Conservation (phyloP, 1,140 invertebrate genomes). For the Orchestia grillus region DNA sequence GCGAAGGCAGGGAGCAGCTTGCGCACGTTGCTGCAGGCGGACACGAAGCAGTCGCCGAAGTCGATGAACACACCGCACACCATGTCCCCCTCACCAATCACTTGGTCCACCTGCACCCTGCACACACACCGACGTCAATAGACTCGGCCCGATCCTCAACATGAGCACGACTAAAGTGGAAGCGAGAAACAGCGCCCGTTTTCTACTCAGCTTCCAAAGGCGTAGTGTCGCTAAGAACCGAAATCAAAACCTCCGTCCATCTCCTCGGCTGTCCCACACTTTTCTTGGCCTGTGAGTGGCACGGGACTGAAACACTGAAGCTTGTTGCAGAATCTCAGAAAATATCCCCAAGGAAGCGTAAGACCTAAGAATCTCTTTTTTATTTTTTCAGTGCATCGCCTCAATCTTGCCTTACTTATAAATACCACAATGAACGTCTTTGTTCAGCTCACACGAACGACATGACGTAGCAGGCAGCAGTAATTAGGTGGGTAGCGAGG, state of each 20-base stretch:
- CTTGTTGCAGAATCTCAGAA: neutral
- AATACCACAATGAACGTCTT: too few relatives aligned
- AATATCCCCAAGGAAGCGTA: neutral
- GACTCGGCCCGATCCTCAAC: neutral
- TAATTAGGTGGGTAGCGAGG: too few relatives aligned
- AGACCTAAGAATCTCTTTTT: neutral
- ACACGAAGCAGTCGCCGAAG: conserved; percentile 56
- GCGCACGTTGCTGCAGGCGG: neutral
- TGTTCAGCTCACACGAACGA: too few relatives aligned
- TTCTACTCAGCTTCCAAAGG: neutral
- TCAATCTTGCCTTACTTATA: too few relatives aligned
- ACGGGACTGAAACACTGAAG: neutral
- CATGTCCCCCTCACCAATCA: neutral
- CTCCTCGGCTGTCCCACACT: neutral
- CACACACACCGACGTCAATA: neutral
- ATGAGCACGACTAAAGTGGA: neutral
- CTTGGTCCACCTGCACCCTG: conserved; percentile 1
- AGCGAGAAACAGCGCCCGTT: neutral
- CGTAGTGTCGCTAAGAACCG: neutral
- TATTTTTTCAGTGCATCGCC: too few relatives aligned
- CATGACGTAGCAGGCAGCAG: too few relatives aligned
- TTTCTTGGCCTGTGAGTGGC: neutral
- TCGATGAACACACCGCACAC: conserved; percentile 49
- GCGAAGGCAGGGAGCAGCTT: neutral
- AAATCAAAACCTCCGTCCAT: neutral